phyloP scores from a whole-genome alignment of 2,797 vertebrate genomes.

The Clamator glandarius region DNA sequence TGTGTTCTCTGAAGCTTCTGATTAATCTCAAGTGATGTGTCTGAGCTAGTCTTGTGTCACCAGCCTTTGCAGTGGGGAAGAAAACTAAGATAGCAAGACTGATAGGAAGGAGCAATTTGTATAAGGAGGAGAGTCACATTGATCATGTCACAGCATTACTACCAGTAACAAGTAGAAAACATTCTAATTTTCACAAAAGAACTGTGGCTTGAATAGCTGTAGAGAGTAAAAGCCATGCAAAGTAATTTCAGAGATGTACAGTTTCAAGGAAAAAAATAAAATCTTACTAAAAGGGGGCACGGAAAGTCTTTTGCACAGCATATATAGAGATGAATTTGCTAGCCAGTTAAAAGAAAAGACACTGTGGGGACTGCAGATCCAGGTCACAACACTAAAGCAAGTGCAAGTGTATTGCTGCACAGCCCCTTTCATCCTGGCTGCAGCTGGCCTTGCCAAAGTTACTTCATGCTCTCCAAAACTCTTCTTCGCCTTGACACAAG shows the following conservation, averaged over 20 bases:
- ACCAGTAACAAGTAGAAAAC: background rate
- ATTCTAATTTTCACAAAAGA: background rate
- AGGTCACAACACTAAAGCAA: background rate
- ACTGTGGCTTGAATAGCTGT: background rate
- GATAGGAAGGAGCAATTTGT: constrained; percentile 64
- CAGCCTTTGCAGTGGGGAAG: constrained; percentile 23
- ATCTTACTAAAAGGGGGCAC: background rate
- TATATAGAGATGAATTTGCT: background rate
- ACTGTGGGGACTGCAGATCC: background rate
- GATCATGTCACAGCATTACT: constrained; percentile 35
- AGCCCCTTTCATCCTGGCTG: background rate
- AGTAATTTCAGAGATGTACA: background rate
- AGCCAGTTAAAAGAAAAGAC: background rate
- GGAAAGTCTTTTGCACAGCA: background rate
- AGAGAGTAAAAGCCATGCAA: background rate
- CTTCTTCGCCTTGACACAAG: background rate
- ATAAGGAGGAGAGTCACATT: constrained; percentile 53
- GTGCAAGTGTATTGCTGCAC: background rate
- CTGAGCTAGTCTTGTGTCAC: constrained; percentile 35
- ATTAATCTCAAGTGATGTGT: constrained; percentile 24
- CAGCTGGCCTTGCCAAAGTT: background rate
- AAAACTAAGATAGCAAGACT: constrained; percentile 30
- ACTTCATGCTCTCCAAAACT: background rate
- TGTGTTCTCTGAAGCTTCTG: background rate
- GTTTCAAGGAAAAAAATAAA: background rate